phyloP scores from a whole-genome alignment of 1,140 invertebrate species.

The Harlomillsia oculata region DNA sequence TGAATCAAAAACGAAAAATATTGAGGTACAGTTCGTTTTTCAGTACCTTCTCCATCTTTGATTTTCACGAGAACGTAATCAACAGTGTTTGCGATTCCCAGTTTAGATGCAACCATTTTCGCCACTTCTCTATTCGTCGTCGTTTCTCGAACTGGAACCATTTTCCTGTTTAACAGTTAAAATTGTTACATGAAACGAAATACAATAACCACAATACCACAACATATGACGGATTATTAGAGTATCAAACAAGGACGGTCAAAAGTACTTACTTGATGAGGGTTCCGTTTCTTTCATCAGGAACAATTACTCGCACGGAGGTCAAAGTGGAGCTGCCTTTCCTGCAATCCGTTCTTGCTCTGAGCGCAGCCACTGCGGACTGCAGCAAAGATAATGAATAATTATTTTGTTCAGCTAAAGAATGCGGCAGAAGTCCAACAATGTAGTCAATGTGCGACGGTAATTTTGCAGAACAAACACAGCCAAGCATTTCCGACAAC shows the following conservation, averaged over 20 bases:
- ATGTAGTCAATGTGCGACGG: conserved; percentile 34
- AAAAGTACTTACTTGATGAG: conserved; percentile 25
- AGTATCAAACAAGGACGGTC: too few relatives aligned
- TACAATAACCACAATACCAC: too few relatives aligned
- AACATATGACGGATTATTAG: too few relatives aligned
- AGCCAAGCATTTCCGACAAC: conserved; percentile 26
- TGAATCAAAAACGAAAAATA: background rate
- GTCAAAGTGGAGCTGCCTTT: conserved; percentile 29
- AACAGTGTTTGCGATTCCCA: conserved; percentile 86
- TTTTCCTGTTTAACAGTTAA: conserved; percentile 22
- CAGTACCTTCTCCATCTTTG: conserved; percentile 73
- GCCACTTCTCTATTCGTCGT: conserved; percentile 34
- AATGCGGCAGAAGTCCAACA: conserved; percentile 28
- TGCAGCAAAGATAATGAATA: conserved; percentile 33
- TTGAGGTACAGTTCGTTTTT: background rate
- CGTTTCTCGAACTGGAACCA: conserved; percentile 31
- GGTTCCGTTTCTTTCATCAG: conserved; percentile 35
- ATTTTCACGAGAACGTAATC: conserved; percentile 90
- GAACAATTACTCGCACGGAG: conserved; percentile 31
- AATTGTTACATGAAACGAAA: background rate
- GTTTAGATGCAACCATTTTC: conserved; percentile 47
- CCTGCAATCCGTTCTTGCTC: conserved; percentile 13
- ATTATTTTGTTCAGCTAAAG: conserved; percentile 31
- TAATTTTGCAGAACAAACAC: conserved; percentile 23
- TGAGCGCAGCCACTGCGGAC: conserved; percentile 25